Base-by-base conservation (phyloP, 2,797 vertebrate species). In the Amblyopsis hoosieri region DNA sequence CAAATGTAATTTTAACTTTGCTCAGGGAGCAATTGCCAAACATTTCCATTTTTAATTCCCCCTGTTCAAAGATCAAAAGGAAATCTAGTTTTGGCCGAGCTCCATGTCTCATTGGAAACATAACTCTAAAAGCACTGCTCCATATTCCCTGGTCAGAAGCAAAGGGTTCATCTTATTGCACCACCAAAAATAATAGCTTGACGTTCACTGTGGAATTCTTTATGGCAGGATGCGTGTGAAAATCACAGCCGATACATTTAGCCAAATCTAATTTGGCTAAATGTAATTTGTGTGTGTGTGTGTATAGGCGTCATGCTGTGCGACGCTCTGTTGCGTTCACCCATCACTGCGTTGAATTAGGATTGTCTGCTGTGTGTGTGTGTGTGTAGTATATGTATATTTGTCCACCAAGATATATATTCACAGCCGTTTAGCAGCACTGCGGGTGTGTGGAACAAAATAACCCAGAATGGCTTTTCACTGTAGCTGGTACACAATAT, bases 31-130 rank as follows among this genome's bases (percentile, higher is more conserved):
- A 19, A 29, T 48, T 19, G 2, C 17, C 54, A 23, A 55, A 46
- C 14, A 57, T 60, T 51, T 60, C 58, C 58, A 60, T 60, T 13
- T 42, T 45, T 61, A 37, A 61, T 42, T 15, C 9, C 45, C 23
- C 23, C 15, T 51, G 6, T 42, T 61, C 7, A 29, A 56, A 17
- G 11, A 33, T n/a, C 14, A 60, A 42, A 61, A 45, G 6, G 51
- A 53, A 62, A 17, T 33, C 48, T 17, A 48, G 4, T 37, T 53
- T 19, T 62, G 60, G 60, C 49, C 51, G 33, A 52, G 48, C n/a
- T 45, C 15, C 7, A 33, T 12, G 3, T 12, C 57, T 9, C 47
- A 1, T 15, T 45, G 31, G 8, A 23, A 45, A 45, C 52, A 62
- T 45, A 14, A 61, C 4, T 14, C 33, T 51, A 33, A 52, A 37